Base-by-base conservation (phyloP, 2,797 vertebrate genomes). In the Helicolenus hilgendorfi region DNA sequence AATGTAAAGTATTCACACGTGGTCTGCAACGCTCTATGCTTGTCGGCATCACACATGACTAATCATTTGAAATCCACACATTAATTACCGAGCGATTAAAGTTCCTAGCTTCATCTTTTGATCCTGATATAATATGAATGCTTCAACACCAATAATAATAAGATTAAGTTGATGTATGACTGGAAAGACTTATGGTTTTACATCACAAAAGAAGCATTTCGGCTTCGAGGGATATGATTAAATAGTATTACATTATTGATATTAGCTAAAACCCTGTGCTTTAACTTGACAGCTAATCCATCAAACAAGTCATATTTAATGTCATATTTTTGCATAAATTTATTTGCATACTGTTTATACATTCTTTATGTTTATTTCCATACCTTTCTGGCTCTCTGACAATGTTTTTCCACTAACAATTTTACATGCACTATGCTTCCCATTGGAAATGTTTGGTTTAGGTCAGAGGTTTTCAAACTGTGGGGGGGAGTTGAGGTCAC, bases 61-160 rank as follows among this genome's bases (percentile, higher is more conserved):
- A 79, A 87, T 88, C 45, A 69, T 81, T 72, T 78, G 49, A 84
- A 88, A 85, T 80, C 75, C 79, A 38, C 53, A 58, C 58, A 33
- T 78, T 85, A 91, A 92, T 93, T 91, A 86, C 69, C 11, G 11
- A 85, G 79, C 11, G 45, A 88, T 84, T 86, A 84, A 81, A 81
- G 69, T 68, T 87, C 91, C 72, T 26, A 20, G 33, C 76, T 84
- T 82, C 68, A 76, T 86, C 70, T 81, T 83, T 74, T 86, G 58
- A 87, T 87, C 82, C 85, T 72, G 72, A 92, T 91, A 84, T 75
- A 79, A 81, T 72, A 83, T 72, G 71, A 81, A 85, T 76, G 79
- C 80, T 79, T 74, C 63, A 41, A 72, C 67, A 86, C 80, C 81
- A 79, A 78, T 68, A 79, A 88, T 90, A 92, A 92, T 86, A 65